Base-by-base conservation (phyloP, 2,113 vertebrate genomes). In the Anarhynchus alexandrinus region DNA sequence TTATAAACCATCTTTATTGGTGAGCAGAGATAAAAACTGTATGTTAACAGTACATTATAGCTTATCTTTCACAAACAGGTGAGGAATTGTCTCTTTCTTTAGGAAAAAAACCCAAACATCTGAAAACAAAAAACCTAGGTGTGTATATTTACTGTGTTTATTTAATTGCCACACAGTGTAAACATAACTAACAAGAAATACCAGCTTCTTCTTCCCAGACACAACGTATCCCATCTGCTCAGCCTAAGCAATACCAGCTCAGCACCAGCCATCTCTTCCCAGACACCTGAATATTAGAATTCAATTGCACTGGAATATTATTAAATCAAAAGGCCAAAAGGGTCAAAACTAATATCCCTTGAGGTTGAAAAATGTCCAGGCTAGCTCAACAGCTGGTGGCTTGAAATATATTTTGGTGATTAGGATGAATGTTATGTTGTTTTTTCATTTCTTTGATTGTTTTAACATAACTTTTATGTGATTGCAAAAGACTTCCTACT, bases 11-110 rank as follows among this genome's bases (percentile, higher is more conserved):
- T 90, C 82, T 96, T 96, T 59, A 95, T 79, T 84, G 72, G 72
- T 80, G 78, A 96, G 58, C 30, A 96, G 87, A 97, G 93, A 97
- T 86, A 97, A 96, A 96, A 97, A 80, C 36, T 94, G 26, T 81
- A 2, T 69, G 51, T 95, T 95, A 97, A 89, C 86, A 90, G 78
- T 86, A 69, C 38, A 67, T 92, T 82, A 87, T 26, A 42, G 49
- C 70, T 97, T 97, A 97, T 96, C 93, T 97, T 83, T 62, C 21
- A n/a, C 80, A 97, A 96, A 73, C 87, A 96, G 85, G 55, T 87
- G 59, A 98, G 54, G 79, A 96, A 30, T 71, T 78, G 85, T 32
- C 67, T 94, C 72, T 67, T 96, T 93, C 74, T 91, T 71, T 57
- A 85, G 49, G 43, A 64, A 66, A 45, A 89, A 93, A 62, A 61